Evolutionary conservation across 2,888 invertebrate genomes (phyloP).

Genomic region (Sphaerophoria taeniata): DNA sequence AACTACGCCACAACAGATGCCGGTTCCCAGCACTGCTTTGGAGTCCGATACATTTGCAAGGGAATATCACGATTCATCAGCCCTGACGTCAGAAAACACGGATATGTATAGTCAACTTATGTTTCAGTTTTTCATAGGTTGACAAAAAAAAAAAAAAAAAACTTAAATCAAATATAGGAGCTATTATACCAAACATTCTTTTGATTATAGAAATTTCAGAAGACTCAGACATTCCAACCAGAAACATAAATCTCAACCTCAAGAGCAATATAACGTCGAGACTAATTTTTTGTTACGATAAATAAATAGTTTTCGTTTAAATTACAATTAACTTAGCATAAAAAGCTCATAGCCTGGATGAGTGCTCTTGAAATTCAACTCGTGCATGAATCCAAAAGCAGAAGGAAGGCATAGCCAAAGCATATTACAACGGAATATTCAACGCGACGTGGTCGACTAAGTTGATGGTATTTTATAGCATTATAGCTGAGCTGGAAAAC

Average conservation of each 20-base stretch:
- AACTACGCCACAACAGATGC: no score
- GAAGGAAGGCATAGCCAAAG: slow-evolving; percentile 17
- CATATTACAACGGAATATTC: slow-evolving; percentile 32
- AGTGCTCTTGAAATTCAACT: slow-evolving; percentile 51
- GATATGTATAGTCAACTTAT: no score
- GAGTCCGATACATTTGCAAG: no score
- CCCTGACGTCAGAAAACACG: no score
- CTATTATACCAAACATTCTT: no score
- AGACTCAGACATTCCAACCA: background rate
- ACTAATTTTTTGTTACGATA: slow-evolving; percentile 63
- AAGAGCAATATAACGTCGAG: background rate
- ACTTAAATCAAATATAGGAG: no score
- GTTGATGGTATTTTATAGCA: slow-evolving; percentile 27
- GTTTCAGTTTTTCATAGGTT: no score
- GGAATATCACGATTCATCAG: no score
- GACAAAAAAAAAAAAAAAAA: no score
- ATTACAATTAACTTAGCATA: slow-evolving; percentile 73
- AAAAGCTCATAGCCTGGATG: slow-evolving; percentile 35
- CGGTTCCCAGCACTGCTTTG: no score
- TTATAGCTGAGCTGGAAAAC: background rate
- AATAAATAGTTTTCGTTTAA: slow-evolving; percentile 71
- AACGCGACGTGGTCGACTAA: slow-evolving; percentile 47
- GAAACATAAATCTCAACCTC: slow-evolving; percentile 4
- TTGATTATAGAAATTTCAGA: no score
- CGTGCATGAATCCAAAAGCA: slow-evolving; percentile 38